A percentile compares a stretch with the other conserved stretches of the same genome.
phyloP scores from a whole-genome alignment of 37 sponge, comb jelly and placozoan genomes.

The Chondrilla cf. caribensis region DNA sequence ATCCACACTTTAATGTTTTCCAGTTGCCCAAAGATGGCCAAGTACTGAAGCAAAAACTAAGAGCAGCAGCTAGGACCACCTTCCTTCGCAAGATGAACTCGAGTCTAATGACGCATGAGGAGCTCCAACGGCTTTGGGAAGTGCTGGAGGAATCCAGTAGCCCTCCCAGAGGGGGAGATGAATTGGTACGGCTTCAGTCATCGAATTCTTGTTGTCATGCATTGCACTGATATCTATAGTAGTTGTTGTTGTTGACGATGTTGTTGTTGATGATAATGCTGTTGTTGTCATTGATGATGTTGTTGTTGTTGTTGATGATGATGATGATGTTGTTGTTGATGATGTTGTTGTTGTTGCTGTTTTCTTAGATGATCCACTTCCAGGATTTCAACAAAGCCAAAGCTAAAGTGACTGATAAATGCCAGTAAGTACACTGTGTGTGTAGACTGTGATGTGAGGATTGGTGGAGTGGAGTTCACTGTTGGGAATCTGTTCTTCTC shows the following conservation, averaged over 20 bases:
- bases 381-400: conserved; percentile 56
- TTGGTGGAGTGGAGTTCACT: too few species aligned
- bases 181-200: conserved; percentile 69
- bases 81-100: conserved; percentile 63
- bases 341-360: too few species aligned
- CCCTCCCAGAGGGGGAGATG: conserved; percentile 75
- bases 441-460: too few species aligned
- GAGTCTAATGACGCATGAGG: conserved; percentile 78
- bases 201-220: background rate
- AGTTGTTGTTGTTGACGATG: background rate
- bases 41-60: conserved; percentile 79
- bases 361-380: conserved; percentile 72
- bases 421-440: conserved; percentile 36
- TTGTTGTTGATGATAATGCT: background rate
- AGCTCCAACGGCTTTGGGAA: conserved; percentile 71
- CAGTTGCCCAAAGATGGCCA: conserved; percentile 83
- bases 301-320: too few species aligned
- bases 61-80: conserved; percentile 84
- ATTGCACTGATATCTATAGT: background rate
- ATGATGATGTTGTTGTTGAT: too few species aligned
- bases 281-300: too few species aligned
- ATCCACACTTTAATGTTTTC: background rate
- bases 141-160: conserved; percentile 79
- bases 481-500: too few species aligned
- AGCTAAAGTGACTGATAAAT: conserved; percentile 57